Conservation (phyloP, 2,113 vertebrate species). For the Brienomyrus longianalis region DNA sequence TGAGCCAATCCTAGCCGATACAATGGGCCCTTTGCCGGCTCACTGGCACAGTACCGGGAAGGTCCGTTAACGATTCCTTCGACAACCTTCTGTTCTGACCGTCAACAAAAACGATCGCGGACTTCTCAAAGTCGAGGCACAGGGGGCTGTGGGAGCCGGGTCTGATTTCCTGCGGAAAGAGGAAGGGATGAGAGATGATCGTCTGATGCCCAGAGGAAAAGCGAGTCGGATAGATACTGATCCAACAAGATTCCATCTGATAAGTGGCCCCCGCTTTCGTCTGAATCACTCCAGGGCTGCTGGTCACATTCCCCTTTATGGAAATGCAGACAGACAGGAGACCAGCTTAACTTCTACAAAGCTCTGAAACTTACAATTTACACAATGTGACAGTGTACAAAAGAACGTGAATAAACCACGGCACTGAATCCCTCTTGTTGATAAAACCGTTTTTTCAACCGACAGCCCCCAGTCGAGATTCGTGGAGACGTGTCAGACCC, state of each 20-base stretch:
- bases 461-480: not conserved
- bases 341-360: not conserved
- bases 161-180: not conserved
- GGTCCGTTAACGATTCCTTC: not conserved
- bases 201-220: not conserved
- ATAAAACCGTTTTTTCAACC: not conserved
- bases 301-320: not conserved
- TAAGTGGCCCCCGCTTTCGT: not conserved
- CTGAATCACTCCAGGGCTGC: not conserved
- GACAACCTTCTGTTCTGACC: not conserved
- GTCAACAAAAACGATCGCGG: not conserved
- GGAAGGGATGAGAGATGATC: not conserved
- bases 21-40: not conserved
- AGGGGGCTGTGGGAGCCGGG: too few relatives aligned
- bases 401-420: not conserved
- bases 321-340: not conserved
- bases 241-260: not conserved
- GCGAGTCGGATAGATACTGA: not conserved
- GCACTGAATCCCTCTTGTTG: not conserved
- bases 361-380: not conserved
- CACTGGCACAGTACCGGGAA: not conserved
- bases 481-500: not conserved
- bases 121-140: not conserved
- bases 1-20: not conserved
- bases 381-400: not conserved